Evolutionary conservation across 2,113 vertebrate species (phyloP).

Genomic region (Rhizomys pruinosus): DNA sequence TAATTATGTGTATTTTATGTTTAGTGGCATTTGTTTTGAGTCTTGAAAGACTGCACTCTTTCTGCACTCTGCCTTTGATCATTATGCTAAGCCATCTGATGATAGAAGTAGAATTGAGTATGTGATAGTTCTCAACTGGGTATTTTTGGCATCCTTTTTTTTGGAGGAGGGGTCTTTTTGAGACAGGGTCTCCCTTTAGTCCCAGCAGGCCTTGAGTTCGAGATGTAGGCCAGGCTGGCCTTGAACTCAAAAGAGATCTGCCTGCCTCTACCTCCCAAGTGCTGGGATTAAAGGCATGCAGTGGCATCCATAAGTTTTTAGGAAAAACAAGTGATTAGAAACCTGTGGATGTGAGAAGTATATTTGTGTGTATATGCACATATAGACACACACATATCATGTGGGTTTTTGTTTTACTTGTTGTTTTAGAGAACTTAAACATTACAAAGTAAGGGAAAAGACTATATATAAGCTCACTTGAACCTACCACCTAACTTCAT

Average conservation of each 20-base stretch:
- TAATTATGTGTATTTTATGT: slow-evolving; percentile 74
- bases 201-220: too few species aligned
- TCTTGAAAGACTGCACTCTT: slow-evolving; percentile 42
- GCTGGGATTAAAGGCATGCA: too few species aligned
- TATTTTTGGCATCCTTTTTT: slow-evolving; percentile 57
- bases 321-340: slow-evolving; percentile 19
- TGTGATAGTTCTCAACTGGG: background rate
- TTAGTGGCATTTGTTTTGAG: background rate
- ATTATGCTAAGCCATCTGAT: background rate
- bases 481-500: background rate
- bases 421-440: slow-evolving; percentile 53
- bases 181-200: too few species aligned
- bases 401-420: background rate
- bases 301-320: too few species aligned
- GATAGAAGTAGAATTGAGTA: slow-evolving; percentile 36
- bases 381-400: background rate
- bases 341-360: background rate
- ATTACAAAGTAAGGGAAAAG: background rate
- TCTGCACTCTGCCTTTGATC: background rate
- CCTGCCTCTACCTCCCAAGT: too few species aligned
- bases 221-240: too few species aligned
- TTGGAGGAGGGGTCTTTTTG: too few species aligned
- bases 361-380: background rate
- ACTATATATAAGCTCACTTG: background rate
- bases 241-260: too few species aligned